Base-by-base conservation (phyloP, 53 echinoderm and acorn worm species). In the Holothuria leucospilota region DNA sequence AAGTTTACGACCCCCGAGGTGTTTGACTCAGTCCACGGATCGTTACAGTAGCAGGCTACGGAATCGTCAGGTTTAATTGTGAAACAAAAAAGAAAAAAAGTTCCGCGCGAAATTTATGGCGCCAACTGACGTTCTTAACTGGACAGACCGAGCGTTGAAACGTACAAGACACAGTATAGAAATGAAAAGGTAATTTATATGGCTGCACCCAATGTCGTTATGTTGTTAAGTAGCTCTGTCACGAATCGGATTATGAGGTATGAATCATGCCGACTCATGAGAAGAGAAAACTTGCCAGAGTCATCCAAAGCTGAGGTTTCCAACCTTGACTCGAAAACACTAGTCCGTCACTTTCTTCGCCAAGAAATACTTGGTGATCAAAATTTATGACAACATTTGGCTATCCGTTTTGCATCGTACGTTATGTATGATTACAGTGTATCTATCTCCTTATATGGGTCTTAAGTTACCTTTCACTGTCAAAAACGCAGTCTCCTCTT, bases 191-290 rank as follows among this genome's bases (percentile, higher is more conserved):
- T 75, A 75, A 75, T 75, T 75, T 51, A 75, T 75, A 23, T 53
- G 52, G 51, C 52, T 75, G 20, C 11, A 28, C 7, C 70, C 70
- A 24, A 75, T 18, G 75, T 51, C 51, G 75, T 51, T 40, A 75
- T 75, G 75, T 49, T 75, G 49, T 75, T 75, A 70, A 75, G 75
- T 51, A 75, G n/a, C 56, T 13, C 75, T 75, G 75, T 49, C 75
- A 75, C 25, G 51, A 52, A 51, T 75, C 24, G 52, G 75, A 75
- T 75, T 51, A 5, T 51, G 52, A 24, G 75, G 13, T 24, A 75
- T 49, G 75, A 75, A 75, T 42, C 75, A 75, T 49, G 9, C 13
- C 56, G 56, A 56, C 56, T 56, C 56, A 56, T 56, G 56, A 56
- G 56, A 56, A 56, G 56, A 12, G 56, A 56, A 56, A 56, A 56